Conservation (phyloP, 2,888 invertebrate species). For the Mongoloraphidia duomilia region DNA sequence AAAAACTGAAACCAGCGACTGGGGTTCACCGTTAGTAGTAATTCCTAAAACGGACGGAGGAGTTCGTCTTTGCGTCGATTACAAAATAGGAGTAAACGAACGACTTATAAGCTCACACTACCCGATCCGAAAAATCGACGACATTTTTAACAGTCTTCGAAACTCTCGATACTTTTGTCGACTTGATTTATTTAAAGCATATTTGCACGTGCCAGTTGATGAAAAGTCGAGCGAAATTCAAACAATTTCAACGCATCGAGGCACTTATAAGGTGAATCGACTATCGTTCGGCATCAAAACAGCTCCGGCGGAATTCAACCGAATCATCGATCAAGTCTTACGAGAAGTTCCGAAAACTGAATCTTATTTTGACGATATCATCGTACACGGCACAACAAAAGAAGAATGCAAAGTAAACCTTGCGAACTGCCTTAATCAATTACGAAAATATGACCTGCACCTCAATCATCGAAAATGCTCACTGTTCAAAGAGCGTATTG, state of each 20-base stretch:
- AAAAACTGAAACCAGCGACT: too few relatives aligned
- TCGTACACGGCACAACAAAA: conserved; percentile 10
- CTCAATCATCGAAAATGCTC: too few relatives aligned
- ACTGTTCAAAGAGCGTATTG: too few relatives aligned
- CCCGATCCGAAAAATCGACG: conserved; percentile 13
- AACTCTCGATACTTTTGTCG: conserved; percentile 17
- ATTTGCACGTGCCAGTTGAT: conserved; percentile 15
- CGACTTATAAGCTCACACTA: conserved; percentile 13
- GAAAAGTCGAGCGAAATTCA: conserved; percentile 13
- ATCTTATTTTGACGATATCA: conserved; percentile 14
- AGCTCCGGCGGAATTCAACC: conserved; percentile 15
- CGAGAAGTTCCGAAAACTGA: conserved; percentile 9
- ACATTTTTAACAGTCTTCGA: conserved; percentile 15
- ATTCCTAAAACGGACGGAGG: neutral
- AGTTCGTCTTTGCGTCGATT: conserved; percentile 11
- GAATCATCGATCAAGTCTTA: conserved; percentile 14
- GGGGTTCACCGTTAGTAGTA: neutral
- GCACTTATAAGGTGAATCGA: conserved; percentile 15
- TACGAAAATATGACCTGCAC: neutral
- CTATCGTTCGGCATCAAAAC: conserved; percentile 16
- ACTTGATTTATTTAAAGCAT: conserved; percentile 19
- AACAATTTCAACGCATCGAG: conserved; percentile 16
- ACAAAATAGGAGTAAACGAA: conserved; percentile 16
- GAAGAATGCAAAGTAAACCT: conserved; percentile 7
- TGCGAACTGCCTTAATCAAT: neutral